Evolutionary conservation across 2,888 invertebrate genomes (phyloP), one percentile per base, ranked within the genome.

Genomic region (Stegophylla sp.): DNA sequence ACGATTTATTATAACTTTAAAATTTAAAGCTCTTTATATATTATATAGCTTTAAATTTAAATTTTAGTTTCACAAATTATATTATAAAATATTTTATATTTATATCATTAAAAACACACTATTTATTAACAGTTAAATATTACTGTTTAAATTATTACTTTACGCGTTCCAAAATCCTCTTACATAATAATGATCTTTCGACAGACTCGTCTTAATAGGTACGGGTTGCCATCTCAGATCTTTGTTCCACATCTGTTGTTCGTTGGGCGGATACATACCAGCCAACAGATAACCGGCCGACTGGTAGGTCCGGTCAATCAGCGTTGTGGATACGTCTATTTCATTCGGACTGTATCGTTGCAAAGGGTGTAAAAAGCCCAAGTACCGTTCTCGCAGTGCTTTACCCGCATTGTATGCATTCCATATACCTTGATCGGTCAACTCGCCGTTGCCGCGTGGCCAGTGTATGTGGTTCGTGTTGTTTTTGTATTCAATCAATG

Each of bases 211-310:
- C 61, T 73, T 79, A 64, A 94, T 89, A 0, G 94, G 93, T 84
- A 94, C 91, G 0, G 94, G 94, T 86, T 93, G 93, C 94, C 94
- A 94, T 63, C 86, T 85, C 5, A 93, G 86, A 20, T 87, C 85
- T 0, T 85, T 53, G 84, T 92, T 88, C 93, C 93, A 94, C 0
- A 88, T 83, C 84, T 91, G 88, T 2, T 87, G 86, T 0, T 87
- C 88, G 4, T 84, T 84, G 0, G 93, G 93, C 5, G 92, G 91
- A 86, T 90, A 94, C 73, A 94, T 85, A 0, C 94, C 94, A 20
- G 82, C 83, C 45, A 84, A 41, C 28, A 83, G 34, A 13, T 82
- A 82, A 20, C 63, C 82, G 4, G 83, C 84, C 23, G 84, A 83
- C 69, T 83, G 82, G 45, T 82, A 82, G 69, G 83, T 83, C 15